Conservation (phyloP, 2,888 invertebrate genomes). For the Lasioglossum oenotherae region DNA sequence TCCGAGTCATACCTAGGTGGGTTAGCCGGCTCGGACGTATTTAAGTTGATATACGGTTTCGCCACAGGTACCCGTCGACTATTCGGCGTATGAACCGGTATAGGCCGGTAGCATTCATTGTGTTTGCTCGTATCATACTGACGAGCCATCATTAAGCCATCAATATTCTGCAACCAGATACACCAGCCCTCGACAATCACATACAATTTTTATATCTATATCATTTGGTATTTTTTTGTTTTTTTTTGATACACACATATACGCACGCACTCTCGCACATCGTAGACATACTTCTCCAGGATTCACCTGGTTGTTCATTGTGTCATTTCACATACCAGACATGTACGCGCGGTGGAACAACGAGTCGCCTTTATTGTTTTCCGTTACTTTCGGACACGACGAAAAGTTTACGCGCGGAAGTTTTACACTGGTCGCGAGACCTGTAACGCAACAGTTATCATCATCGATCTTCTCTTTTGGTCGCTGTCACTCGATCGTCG, state of each 20-base stretch:
- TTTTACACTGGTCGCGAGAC: background rate
- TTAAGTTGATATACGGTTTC: constrained; percentile 80
- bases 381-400: background rate
- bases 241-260: constrained; percentile 60
- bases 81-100: constrained; percentile 82
- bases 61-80: constrained; percentile 80
- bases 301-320: background rate
- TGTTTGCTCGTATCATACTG: constrained; percentile 83
- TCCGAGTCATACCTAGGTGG: constrained; percentile 78
- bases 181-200: constrained; percentile 84
- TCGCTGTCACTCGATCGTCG: background rate
- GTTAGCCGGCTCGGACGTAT: constrained; percentile 73
- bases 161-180: constrained; percentile 85
- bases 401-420: background rate
- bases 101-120: constrained; percentile 83
- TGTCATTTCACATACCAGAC: constrained; percentile 52
- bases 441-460: background rate
- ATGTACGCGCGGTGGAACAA: background rate
- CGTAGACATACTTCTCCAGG: constrained; percentile 40
- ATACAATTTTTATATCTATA: constrained; percentile 67
- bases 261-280: constrained; percentile 61
- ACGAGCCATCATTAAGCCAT: constrained; percentile 84
- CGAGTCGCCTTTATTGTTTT: background rate
- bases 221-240: constrained; percentile 17
- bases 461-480: background rate